phyloP scores from a whole-genome alignment of 2,797 vertebrate genomes.

The Chloroceryle inda region DNA sequence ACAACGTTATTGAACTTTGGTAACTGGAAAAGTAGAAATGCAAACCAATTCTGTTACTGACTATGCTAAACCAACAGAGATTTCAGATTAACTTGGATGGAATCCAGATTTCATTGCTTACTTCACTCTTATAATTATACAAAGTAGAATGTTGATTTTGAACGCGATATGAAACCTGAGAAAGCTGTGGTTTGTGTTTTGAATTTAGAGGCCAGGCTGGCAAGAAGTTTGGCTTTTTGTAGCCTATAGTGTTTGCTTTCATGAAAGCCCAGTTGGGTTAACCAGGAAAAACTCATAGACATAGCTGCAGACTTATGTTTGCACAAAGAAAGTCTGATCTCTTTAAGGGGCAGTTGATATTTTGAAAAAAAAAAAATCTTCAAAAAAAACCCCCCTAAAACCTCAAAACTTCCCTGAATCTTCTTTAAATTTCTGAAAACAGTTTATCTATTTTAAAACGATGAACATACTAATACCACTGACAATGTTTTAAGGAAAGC shows the following conservation, averaged over 20 bases:
- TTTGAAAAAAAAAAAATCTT: not conserved
- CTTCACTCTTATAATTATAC: not conserved
- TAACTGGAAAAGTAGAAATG: not conserved
- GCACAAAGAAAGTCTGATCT: not conserved
- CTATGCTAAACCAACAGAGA: not conserved
- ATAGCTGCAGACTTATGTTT: not conserved
- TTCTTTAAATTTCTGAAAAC: no score
- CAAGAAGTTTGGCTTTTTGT: not conserved
- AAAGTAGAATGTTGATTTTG: not conserved
- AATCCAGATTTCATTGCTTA: not conserved
- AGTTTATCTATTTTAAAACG: not conserved
- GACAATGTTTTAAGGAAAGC: not conserved
- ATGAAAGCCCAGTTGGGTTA: not conserved
- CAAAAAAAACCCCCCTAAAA: no score
- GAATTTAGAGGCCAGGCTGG: slow-evolving; percentile 22
- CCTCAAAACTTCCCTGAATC: no score
- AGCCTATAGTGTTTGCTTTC: slow-evolving; percentile 28
- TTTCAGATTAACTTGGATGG: not conserved
- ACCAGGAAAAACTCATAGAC: not conserved
- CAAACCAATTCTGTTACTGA: not conserved
- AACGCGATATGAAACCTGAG: not conserved
- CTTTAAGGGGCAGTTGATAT: not conserved
- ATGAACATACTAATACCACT: not conserved
- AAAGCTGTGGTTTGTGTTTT: not conserved
- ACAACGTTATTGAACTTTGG: not conserved